Evolutionary conservation across 1,140 invertebrate genomes (phyloP).

Genomic region (Daktulosphaira vitifoliae): DNA sequence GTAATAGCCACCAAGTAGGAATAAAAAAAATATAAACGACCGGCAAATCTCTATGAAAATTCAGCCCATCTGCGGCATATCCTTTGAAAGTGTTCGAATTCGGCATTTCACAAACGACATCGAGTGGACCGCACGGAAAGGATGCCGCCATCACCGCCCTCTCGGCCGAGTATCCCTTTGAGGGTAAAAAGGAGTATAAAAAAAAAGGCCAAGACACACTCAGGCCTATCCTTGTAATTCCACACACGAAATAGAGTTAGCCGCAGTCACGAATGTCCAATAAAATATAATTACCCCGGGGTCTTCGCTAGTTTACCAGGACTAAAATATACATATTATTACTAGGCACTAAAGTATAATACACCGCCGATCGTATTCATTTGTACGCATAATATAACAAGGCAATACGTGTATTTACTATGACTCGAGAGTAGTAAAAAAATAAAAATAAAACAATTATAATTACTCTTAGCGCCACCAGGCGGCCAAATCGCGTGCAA

Average conservation of each 20-base stretch:
- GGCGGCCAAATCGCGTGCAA: slow-evolving; percentile 20
- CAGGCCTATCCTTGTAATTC: neutral
- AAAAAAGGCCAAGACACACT: neutral
- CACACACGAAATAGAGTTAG: neutral
- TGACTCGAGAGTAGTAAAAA: slow-evolving; percentile 2
- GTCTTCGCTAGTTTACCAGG: neutral
- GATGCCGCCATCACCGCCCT: neutral
- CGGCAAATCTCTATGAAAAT: no score
- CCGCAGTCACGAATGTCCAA: slow-evolving; percentile 19
- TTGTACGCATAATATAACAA: neutral
- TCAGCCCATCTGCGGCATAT: no score
- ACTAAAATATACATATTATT: no score
- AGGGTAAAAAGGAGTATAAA: neutral
- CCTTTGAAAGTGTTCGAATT: no score
- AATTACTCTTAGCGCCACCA: slow-evolving; percentile 27
- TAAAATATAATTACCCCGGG: slow-evolving; percentile 26
- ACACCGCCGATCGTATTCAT: neutral
- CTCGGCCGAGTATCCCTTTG: no score
- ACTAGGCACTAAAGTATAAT: no score
- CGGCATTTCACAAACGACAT: no score
- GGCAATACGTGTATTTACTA: no score
- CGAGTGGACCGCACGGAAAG: no score
- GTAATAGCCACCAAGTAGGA: no score
- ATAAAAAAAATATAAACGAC: no score
- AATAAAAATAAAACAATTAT: neutral